Conservation (phyloP, 2,113 vertebrate species). For the Marmota monax region DNA sequence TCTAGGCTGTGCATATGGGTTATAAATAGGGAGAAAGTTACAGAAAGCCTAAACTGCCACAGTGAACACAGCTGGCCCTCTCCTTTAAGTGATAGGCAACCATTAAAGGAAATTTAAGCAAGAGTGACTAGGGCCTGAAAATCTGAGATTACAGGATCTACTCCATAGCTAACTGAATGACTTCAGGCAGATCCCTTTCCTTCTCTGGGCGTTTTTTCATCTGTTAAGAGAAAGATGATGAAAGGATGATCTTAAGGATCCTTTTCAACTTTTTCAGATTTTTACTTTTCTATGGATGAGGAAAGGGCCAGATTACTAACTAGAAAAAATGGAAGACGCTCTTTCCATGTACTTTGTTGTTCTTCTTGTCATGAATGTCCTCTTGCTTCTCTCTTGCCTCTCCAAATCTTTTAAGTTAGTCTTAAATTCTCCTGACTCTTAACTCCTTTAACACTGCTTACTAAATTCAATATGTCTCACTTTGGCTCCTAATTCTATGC, state of each 20-base stretch:
- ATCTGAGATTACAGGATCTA: not conserved
- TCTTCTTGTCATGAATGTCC: not conserved
- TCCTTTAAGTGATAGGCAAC: not conserved
- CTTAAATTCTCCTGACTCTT: not conserved
- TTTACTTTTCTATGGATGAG: not conserved
- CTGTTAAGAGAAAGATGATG: conserved; percentile 17
- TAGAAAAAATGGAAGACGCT: not conserved
- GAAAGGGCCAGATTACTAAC: not conserved
- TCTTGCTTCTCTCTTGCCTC: not conserved
- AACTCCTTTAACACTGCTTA: not conserved
- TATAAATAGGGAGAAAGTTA: not conserved
- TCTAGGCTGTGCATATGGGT: not conserved
- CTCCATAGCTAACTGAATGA: not conserved
- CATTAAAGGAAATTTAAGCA: conserved; percentile 11
- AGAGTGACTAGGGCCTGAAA: not conserved
- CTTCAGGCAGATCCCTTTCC: not conserved
- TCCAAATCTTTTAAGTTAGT: not conserved
- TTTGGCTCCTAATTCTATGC: not conserved
- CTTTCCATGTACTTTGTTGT: conserved; percentile 34
- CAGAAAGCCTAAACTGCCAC: not conserved
- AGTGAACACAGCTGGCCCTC: not conserved
- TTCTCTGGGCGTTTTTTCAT: not conserved
- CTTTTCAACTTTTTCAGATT: not conserved
- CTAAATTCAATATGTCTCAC: not conserved
- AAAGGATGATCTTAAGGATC: not conserved